Conservation (phyloP, 2,797 vertebrate species). For the Nasua narica region DNA sequence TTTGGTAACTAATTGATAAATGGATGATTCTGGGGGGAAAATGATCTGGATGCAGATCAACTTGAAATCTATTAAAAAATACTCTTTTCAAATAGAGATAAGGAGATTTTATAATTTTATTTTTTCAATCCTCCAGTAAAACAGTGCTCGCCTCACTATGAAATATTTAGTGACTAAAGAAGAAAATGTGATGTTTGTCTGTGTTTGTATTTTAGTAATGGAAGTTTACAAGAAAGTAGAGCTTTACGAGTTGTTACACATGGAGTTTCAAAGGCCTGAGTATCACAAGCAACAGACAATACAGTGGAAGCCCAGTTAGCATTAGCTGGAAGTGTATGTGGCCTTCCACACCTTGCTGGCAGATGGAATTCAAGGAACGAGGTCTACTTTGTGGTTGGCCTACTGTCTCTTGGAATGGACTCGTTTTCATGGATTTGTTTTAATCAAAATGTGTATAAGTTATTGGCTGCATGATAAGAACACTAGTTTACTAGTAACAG, state of each 20-base stretch:
- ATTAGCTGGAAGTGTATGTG: neutral
- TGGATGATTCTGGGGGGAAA: neutral
- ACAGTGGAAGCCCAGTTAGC: neutral
- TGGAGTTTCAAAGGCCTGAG: neutral
- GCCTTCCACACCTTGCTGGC: neutral
- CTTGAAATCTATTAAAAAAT: neutral
- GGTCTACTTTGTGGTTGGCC: neutral
- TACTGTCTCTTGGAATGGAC: neutral
- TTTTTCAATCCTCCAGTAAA: neutral
- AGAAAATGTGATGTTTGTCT: neutral
- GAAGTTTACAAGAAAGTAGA: slow-evolving; percentile 3
- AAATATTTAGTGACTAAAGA: neutral
- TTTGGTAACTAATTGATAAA: neutral
- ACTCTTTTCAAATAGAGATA: neutral
- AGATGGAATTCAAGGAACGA: slow-evolving; percentile 16
- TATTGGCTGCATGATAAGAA: neutral
- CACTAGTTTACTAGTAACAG: neutral
- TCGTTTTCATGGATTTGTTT: slow-evolving; percentile 16
- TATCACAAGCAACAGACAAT: neutral
- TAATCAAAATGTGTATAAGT: neutral
- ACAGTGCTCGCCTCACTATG: neutral
- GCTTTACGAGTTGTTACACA: neutral
- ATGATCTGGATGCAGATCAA: neutral
- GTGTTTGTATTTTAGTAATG: neutral
- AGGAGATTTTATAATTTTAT: neutral